Percentiles rank a stretch among this genome's conserved stretches.
Conservation (phyloP, 1,140 invertebrate species). For the Argopecten irradians region DNA sequence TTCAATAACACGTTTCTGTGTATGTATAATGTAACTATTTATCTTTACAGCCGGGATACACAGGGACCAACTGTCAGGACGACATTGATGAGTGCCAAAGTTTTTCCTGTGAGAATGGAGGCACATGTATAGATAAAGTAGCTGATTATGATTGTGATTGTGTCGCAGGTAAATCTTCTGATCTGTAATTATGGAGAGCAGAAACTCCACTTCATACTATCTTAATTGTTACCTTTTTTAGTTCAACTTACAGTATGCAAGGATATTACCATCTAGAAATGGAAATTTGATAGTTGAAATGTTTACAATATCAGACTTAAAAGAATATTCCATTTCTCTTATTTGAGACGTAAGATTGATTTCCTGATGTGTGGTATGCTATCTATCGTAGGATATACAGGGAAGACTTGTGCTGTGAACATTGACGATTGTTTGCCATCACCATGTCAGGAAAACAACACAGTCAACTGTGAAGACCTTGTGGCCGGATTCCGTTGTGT, state of each 20-base stretch:
- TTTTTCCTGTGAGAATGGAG: conserved; percentile 50
- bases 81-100: conserved; percentile 36
- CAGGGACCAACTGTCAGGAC: not conserved
- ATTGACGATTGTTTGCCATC: conserved; percentile 61
- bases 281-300: no score
- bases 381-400: conserved; percentile 63
- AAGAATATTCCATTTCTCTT: no score
- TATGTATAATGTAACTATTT: not conserved
- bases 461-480: conserved; percentile 87
- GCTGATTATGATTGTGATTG: conserved; percentile 84
- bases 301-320: no score
- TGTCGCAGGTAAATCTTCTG: conserved; percentile 53
- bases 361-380: not conserved
- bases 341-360: no score
- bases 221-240: no score
- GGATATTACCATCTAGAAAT: no score
- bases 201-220: no score
- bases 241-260: no score
- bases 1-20: not conserved
- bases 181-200: not conserved
- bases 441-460: conserved; percentile 54
- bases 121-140: conserved; percentile 75
- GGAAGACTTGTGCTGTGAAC: conserved; percentile 70
- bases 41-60: not conserved
- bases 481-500: conserved; percentile 90